Base-by-base conservation (phyloP, 1,140 invertebrate species). In the Drosophila saltans region DNA sequence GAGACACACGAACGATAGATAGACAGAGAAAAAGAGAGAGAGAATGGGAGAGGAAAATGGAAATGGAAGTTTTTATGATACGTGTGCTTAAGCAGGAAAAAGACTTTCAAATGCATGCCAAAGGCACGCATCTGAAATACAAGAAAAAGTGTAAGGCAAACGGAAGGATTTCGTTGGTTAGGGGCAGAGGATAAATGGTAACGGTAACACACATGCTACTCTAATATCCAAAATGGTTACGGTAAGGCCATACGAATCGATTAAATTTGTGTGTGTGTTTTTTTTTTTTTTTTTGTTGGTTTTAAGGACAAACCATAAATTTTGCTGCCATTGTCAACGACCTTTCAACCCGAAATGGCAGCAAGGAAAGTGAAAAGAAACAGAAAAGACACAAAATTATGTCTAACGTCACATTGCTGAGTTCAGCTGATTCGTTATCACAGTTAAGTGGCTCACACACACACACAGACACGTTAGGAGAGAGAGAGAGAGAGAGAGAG, bases 271-370 rank as follows among this genome's bases (percentile, higher is more conserved):
- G 1, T 36, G 33, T 7, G 33, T 36, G 6, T 36, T 0, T 36
- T 0, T 6, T 6, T 36, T 1, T 36, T 6, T 36, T 36, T 36
- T 36, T 36, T 36, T 52, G 26, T 52, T 48, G 11, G 16, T 70
- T 81, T 76, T 85, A 86, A 88, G 81, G 72, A 69, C 75, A 74
- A 68, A 79, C 82, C 83, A 86, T 85, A 88, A 86, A 88, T 85
- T 85, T 82, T 52, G 45, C 24, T 52, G 45, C 69, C 79, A 69
- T 86, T 85, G 82, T 81, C 82, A 85, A 86, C 81, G 81, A 85
- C 81, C 81, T 81, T 86, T 86, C 45, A 52, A 52, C 45, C 45
- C 45, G 21, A 52, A 82, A 81, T 52, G 64, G 52, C 43, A 55
- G 40, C 58, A 48, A 7, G 11, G 36, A 43, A 40, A 52, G 48